Conservation (phyloP, 2,113 vertebrate species). For the Eclectus roratus region DNA sequence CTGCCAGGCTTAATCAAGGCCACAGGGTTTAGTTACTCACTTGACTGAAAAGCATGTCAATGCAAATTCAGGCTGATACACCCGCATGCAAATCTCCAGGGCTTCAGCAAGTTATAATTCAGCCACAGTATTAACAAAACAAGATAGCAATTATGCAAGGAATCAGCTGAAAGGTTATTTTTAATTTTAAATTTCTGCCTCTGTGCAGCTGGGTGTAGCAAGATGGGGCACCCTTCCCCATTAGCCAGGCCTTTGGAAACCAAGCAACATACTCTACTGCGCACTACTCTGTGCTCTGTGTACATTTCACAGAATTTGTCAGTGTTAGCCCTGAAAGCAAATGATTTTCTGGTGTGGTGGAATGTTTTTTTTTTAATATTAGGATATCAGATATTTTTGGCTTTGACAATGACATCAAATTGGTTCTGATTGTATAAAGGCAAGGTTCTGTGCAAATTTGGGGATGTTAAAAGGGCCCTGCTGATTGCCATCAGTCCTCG, state of each 20-base stretch:
- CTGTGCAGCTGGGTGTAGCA: conserved; percentile 46
- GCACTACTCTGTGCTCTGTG: not conserved
- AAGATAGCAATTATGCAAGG: conserved; percentile 74
- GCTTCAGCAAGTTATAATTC: conserved; percentile 72
- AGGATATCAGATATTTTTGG: conserved; percentile 14
- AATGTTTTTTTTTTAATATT: conserved; percentile 19
- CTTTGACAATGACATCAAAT: conserved; percentile 33
- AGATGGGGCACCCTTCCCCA: not conserved
- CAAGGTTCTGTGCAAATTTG: not conserved
- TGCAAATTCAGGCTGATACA: conserved; percentile 72
- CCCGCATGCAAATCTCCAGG: conserved; percentile 63
- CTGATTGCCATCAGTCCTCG: not conserved
- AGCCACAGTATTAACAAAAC: conserved; percentile 69
- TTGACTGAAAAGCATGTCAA: conserved; percentile 76
- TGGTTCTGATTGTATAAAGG: not conserved
- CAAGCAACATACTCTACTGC: not conserved
- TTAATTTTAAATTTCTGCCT: conserved; percentile 71
- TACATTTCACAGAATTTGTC: conserved; percentile 36
- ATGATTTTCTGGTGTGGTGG: conserved; percentile 1
- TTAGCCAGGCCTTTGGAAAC: conserved; percentile 22
- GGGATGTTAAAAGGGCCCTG: not conserved
- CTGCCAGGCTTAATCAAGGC: conserved; percentile 51
- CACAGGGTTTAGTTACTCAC: conserved; percentile 68
- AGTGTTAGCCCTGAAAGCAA: not conserved
- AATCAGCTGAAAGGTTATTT: conserved; percentile 73